These are phyloP conservation scores for Aurelia sp. DNA, from an alignment of 30 jellyfish, hydroid and myxozoan genomes.

Conservation along the genomic window DNA sequence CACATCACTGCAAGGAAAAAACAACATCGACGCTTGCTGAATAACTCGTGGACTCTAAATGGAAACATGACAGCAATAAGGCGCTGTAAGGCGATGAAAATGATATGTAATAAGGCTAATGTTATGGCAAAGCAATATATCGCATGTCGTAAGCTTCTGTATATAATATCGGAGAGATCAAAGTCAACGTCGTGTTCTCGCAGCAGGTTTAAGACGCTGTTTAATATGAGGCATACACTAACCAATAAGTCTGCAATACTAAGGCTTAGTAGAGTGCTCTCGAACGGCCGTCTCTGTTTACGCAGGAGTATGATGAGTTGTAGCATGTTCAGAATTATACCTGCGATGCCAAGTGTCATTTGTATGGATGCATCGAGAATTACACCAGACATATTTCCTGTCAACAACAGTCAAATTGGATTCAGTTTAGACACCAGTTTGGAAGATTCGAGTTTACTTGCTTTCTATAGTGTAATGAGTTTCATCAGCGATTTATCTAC, in stretches of 20 bases:
- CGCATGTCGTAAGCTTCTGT: slow-evolving; percentile 12
- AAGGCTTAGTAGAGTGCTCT: slow-evolving; percentile 7
- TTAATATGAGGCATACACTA: background rate
- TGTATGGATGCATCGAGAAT: background rate
- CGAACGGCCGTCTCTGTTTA: background rate
- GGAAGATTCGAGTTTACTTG: too few relatives aligned
- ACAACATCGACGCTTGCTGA: slow-evolving; percentile 11
- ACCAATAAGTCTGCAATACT: background rate
- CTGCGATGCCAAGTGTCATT: background rate
- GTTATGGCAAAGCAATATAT: background rate
- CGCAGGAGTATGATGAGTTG: background rate
- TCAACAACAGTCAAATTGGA: too few relatives aligned
- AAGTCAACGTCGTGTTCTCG: background rate
- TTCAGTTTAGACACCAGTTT: too few relatives aligned
- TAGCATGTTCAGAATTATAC: background rate
- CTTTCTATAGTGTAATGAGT: too few relatives aligned
- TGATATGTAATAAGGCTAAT: background rate
- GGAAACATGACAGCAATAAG: slow-evolving; percentile 11
- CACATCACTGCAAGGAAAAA: slow-evolving; percentile 4
- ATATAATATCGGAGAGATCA: background rate
- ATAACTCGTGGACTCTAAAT: background rate
- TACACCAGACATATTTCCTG: too few relatives aligned
- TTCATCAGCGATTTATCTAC: too few relatives aligned
- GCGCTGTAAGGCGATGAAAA: slow-evolving; percentile 23
- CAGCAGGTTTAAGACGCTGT: background rate